A percentile compares a stretch with the other conserved stretches of the same genome.
Conservation (phyloP, 1,140 invertebrate species). For the Achatina immaculata region DNA sequence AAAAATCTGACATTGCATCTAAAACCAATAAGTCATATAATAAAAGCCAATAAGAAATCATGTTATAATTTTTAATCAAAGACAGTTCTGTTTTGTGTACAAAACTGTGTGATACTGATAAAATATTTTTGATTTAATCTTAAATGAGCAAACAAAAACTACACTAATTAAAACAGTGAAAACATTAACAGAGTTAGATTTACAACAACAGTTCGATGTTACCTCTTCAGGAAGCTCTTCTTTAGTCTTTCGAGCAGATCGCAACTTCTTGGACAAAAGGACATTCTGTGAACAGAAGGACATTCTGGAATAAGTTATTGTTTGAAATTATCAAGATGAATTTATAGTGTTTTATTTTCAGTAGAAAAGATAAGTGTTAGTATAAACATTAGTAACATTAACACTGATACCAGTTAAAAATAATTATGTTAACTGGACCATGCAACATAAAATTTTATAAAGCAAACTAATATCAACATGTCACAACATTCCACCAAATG, state of each 20-base stretch:
- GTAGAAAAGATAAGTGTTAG: neutral
- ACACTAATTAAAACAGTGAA: neutral
- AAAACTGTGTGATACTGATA: too few species aligned
- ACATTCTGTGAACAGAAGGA: constrained; percentile 52
- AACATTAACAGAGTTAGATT: neutral
- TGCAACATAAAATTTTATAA: neutral
- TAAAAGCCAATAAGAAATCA: too few species aligned
- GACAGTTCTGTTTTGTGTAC: too few species aligned
- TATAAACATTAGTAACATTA: neutral
- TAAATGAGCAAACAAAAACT: too few species aligned
- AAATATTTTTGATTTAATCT: too few species aligned
- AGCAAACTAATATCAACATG: neutral
- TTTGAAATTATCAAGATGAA: neutral
- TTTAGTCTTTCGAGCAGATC: constrained; percentile 64
- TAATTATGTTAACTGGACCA: neutral
- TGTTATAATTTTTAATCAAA: too few species aligned
- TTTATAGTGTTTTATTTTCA: neutral
- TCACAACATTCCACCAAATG: neutral
- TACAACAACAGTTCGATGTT: neutral
- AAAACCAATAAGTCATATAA: too few species aligned
- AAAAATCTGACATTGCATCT: too few species aligned
- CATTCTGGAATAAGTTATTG: neutral
- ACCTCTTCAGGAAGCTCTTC: constrained; percentile 68
- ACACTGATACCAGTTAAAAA: neutral
- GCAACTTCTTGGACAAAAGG: constrained; percentile 61